Evolutionary conservation across 2,888 invertebrate species (phyloP).

Genomic region (Sesia apiformis): DNA sequence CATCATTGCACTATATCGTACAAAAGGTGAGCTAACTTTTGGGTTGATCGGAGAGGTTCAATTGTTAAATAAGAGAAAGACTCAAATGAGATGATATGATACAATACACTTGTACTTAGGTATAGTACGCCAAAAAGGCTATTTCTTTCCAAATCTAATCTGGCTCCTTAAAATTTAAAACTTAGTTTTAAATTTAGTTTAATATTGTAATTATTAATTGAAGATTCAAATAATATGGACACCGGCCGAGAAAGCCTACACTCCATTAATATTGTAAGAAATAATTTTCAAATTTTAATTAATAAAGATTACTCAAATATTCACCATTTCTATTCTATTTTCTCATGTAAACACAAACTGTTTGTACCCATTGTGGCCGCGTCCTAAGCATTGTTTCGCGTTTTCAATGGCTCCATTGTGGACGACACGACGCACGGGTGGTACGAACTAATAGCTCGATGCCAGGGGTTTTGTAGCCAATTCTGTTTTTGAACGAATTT

Average conservation of each 20-base stretch:
- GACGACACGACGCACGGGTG: constrained; percentile 7
- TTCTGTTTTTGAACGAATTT: too few species aligned
- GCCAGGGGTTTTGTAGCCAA: too few species aligned
- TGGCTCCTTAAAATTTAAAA: not conserved
- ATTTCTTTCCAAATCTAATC: not conserved
- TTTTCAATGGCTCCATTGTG: constrained; percentile 44
- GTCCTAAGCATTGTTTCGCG: constrained; percentile 45
- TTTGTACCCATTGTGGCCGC: constrained; percentile 32
- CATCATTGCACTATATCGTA: too few species aligned
- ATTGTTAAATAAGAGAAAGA: too few species aligned
- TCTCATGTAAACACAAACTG: constrained; percentile 15
- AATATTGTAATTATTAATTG: not conserved
- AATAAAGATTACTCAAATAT: not conserved
- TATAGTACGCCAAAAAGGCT: too few species aligned
- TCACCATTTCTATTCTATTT: not conserved
- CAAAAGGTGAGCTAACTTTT: too few species aligned
- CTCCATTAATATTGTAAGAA: not conserved
- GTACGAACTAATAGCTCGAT: not conserved
- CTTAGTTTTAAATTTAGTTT: not conserved
- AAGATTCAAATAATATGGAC: not conserved
- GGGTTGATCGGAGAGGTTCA: too few species aligned
- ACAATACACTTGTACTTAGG: too few species aligned
- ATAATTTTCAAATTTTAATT: not conserved
- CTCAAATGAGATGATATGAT: too few species aligned
- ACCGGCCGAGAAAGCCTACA: too few species aligned